Base-by-base conservation (phyloP, 1,140 invertebrate genomes). In the Rhagoletis zephyria region DNA sequence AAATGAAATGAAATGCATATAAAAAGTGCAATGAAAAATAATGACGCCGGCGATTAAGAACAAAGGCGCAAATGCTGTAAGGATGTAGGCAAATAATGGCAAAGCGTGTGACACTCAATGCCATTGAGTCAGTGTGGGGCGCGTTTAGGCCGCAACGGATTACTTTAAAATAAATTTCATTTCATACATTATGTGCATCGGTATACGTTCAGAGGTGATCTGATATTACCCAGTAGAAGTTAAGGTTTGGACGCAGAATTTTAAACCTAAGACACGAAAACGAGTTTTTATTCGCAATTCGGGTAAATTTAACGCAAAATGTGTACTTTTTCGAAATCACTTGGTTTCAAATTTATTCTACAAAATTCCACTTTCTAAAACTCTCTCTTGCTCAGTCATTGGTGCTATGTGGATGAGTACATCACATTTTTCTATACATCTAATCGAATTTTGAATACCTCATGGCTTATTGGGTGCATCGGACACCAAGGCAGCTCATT, bases 1-100 rank as follows among this genome's bases (percentile, higher is more conserved):
- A 81, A 81, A 81, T 42, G 45, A 81, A 81, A 81, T 81, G 74
- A 14, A 74, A 74, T 12, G n/a, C 30, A 56, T 10, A 56, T 4
- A 48, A 74, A 74, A 74, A 74, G 40, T 48, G 14, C 42, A 74
- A 74, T 74, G 14, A 74, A 74, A 74, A 16, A 56, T 14, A 30
- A 81, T 9, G 42, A 51, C 74, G 48, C 16, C 56, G 19, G 19
- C 48, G 48, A 81, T 56, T 10, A 6, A 12, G 48, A 10, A 81
- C 7, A 81, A 51, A 56, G 48, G 2, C 45, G 74, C 48, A 81
- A 16, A 48, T 42, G 16, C 6, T 74, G 40, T 16, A 0, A 45
- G 16, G 14, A 74, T 74, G 67, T 4, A 74, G 40, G 67, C 42
- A 74, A 42, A 40, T 14, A 67, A 42, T 67, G 30, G 30, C 30